Evolutionary conservation across 1,140 invertebrate genomes (phyloP), one percentile per base, ranked within the genome.

Genomic region (Orchesella cincta): DNA sequence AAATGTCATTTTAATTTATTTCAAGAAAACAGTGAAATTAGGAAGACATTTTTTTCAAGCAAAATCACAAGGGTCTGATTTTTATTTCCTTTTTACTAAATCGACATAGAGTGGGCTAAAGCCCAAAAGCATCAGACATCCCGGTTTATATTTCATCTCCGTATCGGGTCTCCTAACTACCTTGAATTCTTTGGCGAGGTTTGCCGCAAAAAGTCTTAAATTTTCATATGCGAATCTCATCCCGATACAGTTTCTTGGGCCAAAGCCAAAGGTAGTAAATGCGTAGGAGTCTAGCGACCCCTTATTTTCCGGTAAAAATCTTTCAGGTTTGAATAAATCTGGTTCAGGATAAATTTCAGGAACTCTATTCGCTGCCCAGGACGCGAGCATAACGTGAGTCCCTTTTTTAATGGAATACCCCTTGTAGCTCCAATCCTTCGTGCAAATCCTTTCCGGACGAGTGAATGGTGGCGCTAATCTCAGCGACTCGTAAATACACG

Each of bases 291-390:
- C 70, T 0, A 78, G 23, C 28, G 54, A 62, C 0, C 16, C 14
- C 26, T 75, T 78, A 76, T 90, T 91, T 85, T 97, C 95, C 0
- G 93, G 91, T 62, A 95, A 86, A 88, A 98, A 98, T 84, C 96
- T 92, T 79, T 98, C 95, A 0, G 96, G 96, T 87, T 97, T 89
- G 84, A 96, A 98, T 73, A 86, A 88, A 34, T 93, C 88, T 0
- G 96, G 93, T 84, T 98, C 92, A 0, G 93, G 90, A 85, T 92
- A 97, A 78, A 91, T 88, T 79, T 94, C 90, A 14, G 88, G 85
- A 73, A 92, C 87, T 71, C 93, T 90, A 85, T 97, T 95, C 34
- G 95, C 85, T 82, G 81, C 62, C 78, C 79, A 81, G n/a, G 39
- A 73, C 1, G 78, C 51, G 18, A 79, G 35, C 29, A 79, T 57